These are phyloP conservation scores for Eristalis tenax DNA, from an alignment of 2,888 invertebrate species.

Conservation along the genomic window DNA sequence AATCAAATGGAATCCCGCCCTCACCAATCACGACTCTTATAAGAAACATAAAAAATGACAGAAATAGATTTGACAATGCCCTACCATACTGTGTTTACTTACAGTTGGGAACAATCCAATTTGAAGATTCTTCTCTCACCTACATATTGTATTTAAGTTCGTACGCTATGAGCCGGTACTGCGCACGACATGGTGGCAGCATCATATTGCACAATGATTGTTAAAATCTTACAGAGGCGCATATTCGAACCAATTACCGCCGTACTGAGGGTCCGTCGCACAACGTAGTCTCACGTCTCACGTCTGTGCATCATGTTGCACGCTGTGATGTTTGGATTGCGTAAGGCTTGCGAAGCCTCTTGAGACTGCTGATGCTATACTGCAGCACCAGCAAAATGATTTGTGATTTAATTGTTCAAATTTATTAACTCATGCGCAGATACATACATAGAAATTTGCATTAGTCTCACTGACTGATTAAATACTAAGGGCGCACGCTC, in stretches of 20 bases:
- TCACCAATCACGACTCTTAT: not conserved
- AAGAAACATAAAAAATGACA: not conserved
- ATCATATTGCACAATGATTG: slow-evolving; percentile 11
- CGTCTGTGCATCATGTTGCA: not conserved
- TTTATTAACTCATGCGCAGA: slow-evolving; percentile 15
- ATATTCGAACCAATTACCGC: slow-evolving; percentile 13
- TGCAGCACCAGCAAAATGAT: not conserved
- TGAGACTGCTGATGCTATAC: not conserved
- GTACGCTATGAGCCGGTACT: not conserved
- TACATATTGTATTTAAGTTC: not conserved
- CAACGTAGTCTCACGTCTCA: slow-evolving; percentile 1
- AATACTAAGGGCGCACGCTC: not conserved
- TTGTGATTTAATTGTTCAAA: slow-evolving; percentile 17
- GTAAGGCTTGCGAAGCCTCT: not conserved
- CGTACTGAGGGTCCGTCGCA: slow-evolving; percentile 1
- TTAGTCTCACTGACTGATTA: not conserved
- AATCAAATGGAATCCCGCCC: not conserved
- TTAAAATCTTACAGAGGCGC: slow-evolving; percentile 1
- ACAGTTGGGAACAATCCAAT: not conserved
- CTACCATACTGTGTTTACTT: not conserved
- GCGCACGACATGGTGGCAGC: not conserved
- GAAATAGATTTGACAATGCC: not conserved
- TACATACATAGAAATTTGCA: not conserved
- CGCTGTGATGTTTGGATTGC: slow-evolving; percentile 1
- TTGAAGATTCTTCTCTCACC: not conserved